phyloP scores from a whole-genome alignment of 2,113 vertebrate genomes.

The Ailuropoda melanoleuca region DNA sequence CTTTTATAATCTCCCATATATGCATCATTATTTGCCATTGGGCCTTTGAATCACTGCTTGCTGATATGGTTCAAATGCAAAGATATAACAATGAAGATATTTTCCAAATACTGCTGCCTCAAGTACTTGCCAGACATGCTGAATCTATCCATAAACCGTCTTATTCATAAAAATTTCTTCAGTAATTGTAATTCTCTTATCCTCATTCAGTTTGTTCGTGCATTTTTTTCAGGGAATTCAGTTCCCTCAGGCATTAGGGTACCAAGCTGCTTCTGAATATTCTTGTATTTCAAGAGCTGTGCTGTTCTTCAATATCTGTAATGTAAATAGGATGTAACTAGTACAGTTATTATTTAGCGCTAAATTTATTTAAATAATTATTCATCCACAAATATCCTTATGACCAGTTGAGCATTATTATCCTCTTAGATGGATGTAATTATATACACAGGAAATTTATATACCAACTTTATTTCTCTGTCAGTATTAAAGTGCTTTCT shows the following conservation, averaged over 20 bases:
- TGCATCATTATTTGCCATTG: background rate
- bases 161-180: background rate
- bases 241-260: background rate
- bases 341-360: background rate
- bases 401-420: background rate
- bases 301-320: background rate
- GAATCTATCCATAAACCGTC: background rate
- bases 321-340: background rate
- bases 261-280: background rate
- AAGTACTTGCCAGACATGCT: background rate
- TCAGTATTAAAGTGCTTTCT: background rate
- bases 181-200: background rate
- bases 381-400: background rate
- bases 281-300: background rate
- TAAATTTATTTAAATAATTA: conserved; percentile 30
- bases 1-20: background rate
- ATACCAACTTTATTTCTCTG: background rate
- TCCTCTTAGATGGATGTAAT: background rate
- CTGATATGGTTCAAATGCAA: background rate
- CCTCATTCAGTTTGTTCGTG: background rate
- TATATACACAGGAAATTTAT: conserved; percentile 5
- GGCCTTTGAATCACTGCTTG: background rate
- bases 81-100: background rate
- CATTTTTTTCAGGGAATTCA: background rate
- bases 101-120: background rate